Percentiles rank a stretch among this genome's conserved stretches.
Conservation (phyloP, 2,797 vertebrate species). For the Sebastes diaconus region DNA sequence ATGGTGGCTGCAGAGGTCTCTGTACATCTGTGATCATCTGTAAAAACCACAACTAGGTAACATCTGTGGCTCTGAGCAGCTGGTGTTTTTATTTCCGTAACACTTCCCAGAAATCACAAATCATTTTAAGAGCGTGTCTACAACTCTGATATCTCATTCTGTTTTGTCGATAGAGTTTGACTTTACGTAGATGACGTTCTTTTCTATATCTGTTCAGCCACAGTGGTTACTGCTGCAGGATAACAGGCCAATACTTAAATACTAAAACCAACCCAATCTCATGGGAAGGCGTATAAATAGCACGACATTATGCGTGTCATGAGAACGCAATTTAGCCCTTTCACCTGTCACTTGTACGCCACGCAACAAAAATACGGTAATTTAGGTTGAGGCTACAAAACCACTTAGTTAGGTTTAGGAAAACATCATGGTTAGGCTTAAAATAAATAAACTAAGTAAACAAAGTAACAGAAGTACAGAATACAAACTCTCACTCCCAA, state of each 20-base stretch:
- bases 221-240: neutral
- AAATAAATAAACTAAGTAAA: too few relatives aligned
- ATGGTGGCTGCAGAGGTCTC: neutral
- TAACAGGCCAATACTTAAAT: neutral
- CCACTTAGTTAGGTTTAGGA: too few relatives aligned
- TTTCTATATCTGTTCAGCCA: neutral
- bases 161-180: neutral
- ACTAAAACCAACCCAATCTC: too few relatives aligned
- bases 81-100: neutral
- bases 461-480: too few relatives aligned
- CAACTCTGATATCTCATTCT: neutral
- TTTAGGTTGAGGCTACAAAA: too few relatives aligned
- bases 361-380: too few relatives aligned
- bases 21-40: neutral
- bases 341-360: too few relatives aligned
- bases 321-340: too few relatives aligned
- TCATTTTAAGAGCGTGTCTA: neutral
- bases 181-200: neutral
- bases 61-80: neutral
- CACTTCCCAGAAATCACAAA: neutral
- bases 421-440: too few relatives aligned
- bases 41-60: neutral
- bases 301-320: too few relatives aligned
- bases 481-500: too few relatives aligned
- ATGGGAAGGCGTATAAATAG: too few relatives aligned